Percentiles rank a stretch among this genome's conserved stretches.
phyloP scores from a whole-genome alignment of 2,888 invertebrate genomes.

The Stenchaetothrips biformis region DNA sequence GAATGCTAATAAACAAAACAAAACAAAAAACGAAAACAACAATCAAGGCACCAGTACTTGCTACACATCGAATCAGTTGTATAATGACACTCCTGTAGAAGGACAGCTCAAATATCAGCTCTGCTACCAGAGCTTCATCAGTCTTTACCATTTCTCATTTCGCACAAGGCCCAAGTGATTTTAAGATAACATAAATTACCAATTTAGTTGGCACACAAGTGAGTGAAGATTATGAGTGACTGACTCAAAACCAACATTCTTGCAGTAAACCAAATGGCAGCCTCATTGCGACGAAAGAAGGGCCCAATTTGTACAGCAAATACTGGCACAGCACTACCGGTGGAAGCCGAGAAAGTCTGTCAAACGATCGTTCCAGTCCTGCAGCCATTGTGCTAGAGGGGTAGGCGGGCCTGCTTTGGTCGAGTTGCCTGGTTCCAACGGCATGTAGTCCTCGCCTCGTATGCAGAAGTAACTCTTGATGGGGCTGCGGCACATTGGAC shows the following conservation, averaged over 20 bases:
- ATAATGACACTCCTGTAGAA: not conserved
- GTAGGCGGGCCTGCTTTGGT: constrained; percentile 47
- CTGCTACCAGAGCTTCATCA: constrained; percentile 3
- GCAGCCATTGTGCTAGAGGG: constrained; percentile 47
- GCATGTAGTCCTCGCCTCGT: constrained; percentile 68
- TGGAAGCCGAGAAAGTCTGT: constrained; percentile 70
- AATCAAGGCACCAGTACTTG: constrained; percentile 14
- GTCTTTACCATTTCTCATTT: constrained; percentile 3
- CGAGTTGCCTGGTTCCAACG: constrained; percentile 45
- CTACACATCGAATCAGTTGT: not conserved
- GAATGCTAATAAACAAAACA: not conserved
- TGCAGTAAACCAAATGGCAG: too few species aligned
- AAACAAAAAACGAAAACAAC: not conserved
- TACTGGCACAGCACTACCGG: constrained; percentile 42
- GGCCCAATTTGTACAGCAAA: not conserved
- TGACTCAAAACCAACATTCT: too few species aligned
- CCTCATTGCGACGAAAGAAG: not conserved
- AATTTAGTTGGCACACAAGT: too few species aligned
- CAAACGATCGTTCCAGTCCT: constrained; percentile 65
- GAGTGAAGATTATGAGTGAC: too few species aligned
- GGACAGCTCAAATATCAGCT: constrained; percentile 6
- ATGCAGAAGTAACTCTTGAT: constrained; percentile 82
- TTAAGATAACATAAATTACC: too few species aligned
- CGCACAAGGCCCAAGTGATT: not conserved
- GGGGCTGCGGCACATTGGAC: constrained; percentile 80